Evolutionary conservation across 2,797 vertebrate species (phyloP), one percentile per base, ranked within the genome.

Genomic region (Podarcis lilfordi): DNA sequence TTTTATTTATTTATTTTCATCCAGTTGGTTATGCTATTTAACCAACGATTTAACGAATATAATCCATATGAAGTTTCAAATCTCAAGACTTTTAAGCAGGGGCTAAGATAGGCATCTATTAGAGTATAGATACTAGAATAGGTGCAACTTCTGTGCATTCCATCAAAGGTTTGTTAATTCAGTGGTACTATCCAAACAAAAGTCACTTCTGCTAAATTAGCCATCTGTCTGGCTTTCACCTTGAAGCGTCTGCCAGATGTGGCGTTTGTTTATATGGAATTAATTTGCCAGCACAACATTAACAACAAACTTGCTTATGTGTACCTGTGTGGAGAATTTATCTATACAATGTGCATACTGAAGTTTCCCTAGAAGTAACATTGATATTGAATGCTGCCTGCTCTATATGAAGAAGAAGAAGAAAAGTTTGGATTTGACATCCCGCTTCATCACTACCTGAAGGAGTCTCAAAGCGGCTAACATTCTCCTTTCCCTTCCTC

Each of bases 241-340:
- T 97, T 97, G 96, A 95, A 97, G 96, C 95, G 96, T 96, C 96
- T 97, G 96, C 97, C 97, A 97, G 97, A 96, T 97, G 97, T 96
- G 93, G 95, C 95, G 93, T 94, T 93, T 96, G 96, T 96, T 96
- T 96, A 93, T 88, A 93, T 91, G 94, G 93, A 90, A 94, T 95
- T 95, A 94, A 94, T 96, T 95, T 96, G 88, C 94, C 94, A 86
- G 76, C 87, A 91, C 77, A 96, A 89, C 69, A 89, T 96, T 93
- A 96, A 94, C 92, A 95, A 95, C 92, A 95, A 92, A 86, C 87
- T 89, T 95, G 86, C 91, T 95, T 91, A 72, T 89, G 93, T 89
- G 87, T 85, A 27, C 84, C 82, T 96, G 93, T 93, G 91, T 89
- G 90, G 92, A 92, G 90, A 40, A 80, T 94, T 91, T 93, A 92